Evolutionary conservation across 2,113 vertebrate species (phyloP).

Genomic region (Gadus macrocephalus): DNA sequence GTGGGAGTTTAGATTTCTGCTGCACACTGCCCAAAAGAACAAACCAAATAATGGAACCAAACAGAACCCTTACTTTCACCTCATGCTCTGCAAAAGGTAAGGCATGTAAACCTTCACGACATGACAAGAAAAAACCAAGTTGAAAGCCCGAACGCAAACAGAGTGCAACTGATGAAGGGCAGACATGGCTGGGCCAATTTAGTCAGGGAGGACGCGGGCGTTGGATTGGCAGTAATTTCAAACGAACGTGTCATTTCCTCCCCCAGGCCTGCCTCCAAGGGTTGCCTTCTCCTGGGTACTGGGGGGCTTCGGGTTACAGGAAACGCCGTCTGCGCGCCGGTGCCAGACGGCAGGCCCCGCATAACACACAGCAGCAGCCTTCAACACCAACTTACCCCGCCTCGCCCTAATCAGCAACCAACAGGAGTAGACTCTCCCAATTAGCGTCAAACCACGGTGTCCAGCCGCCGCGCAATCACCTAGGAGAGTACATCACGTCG

Average conservation of each 20-base stretch:
- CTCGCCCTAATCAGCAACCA: constrained; percentile 48
- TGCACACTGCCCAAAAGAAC: constrained; percentile 13
- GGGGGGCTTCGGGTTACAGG: constrained; percentile 65
- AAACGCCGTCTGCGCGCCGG: constrained; percentile 54
- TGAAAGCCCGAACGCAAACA: constrained; percentile 29
- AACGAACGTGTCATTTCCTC: constrained; percentile 67
- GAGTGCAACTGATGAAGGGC: constrained; percentile 35
- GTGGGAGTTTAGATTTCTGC: constrained; percentile 15
- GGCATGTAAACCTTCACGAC: constrained; percentile 13
- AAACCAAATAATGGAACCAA: constrained; percentile 13
- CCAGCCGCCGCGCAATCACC: constrained; percentile 17
- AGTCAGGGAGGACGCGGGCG: constrained; percentile 29
- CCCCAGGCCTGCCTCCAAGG: constrained; percentile 44
- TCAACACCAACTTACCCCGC: constrained; percentile 54
- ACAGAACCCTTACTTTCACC: background rate
- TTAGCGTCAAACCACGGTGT: constrained; percentile 51
- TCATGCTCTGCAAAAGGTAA: constrained; percentile 1
- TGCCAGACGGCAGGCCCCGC: constrained; percentile 42
- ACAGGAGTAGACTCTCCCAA: constrained; percentile 54
- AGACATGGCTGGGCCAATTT: constrained; percentile 40
- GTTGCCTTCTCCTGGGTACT: constrained; percentile 40
- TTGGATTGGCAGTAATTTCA: constrained; percentile 62
- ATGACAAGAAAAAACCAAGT: constrained; percentile 13
- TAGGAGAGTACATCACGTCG: constrained; percentile 5
- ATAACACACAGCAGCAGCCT: constrained; percentile 57